Conservation (phyloP, 2,888 invertebrate genomes). For the Stenurella melanura region DNA sequence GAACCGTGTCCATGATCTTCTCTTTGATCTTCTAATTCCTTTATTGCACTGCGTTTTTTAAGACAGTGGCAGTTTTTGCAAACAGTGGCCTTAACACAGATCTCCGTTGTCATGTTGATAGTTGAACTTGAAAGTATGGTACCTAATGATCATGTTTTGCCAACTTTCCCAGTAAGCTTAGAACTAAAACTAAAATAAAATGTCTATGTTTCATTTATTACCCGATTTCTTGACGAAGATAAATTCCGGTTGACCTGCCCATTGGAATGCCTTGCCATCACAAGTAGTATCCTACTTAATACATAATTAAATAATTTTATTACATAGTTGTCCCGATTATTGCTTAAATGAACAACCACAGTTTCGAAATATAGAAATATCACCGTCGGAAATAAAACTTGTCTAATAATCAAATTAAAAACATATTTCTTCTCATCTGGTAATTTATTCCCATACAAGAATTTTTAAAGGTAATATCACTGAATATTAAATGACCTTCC, state of each 20-base stretch:
- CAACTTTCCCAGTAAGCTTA: too few relatives aligned
- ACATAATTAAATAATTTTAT: neutral
- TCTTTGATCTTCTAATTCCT: too few relatives aligned
- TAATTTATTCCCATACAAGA: neutral
- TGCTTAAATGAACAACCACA: neutral
- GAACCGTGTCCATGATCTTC: too few relatives aligned
- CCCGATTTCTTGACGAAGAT: too few relatives aligned
- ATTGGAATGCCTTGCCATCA: neutral
- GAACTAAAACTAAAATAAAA: too few relatives aligned
- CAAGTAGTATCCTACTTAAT: neutral
- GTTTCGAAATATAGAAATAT: neutral
- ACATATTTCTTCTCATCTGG: neutral
- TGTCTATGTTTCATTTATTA: too few relatives aligned
- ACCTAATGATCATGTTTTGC: too few relatives aligned
- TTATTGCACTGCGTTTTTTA: too few relatives aligned
- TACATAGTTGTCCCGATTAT: neutral
- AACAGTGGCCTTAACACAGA: too few relatives aligned
- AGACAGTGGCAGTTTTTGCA: too few relatives aligned
- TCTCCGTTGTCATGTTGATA: too few relatives aligned
- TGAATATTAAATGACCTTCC: neutral
- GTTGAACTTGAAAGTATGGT: too few relatives aligned
- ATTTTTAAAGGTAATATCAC: conserved; percentile 12
- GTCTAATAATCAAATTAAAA: neutral
- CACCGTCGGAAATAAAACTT: neutral
- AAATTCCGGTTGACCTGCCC: neutral